Conservation (phyloP, 1,140 invertebrate genomes). For the Trypoxylus dichotomus region DNA sequence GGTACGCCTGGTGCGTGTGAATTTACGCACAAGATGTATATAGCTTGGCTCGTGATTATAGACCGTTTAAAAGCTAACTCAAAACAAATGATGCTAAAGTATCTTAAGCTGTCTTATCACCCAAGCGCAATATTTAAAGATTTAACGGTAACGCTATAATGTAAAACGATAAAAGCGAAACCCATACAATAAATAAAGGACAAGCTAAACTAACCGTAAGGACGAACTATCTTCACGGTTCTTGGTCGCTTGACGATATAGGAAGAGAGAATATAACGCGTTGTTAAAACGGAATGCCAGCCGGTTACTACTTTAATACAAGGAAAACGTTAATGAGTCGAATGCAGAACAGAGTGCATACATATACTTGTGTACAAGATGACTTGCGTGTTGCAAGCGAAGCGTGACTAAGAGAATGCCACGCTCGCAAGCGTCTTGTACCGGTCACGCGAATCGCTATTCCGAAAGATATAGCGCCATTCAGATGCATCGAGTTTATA, state of each 20-base stretch:
- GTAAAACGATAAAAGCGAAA: neutral
- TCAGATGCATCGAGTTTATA: too few species aligned
- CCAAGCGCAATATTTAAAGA: too few species aligned
- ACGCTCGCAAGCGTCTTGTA: neutral
- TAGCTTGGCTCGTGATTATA: too few species aligned
- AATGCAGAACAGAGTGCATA: neutral
- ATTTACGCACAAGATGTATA: too few species aligned
- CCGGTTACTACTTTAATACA: neutral
- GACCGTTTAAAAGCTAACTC: too few species aligned
- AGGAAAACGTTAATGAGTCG: neutral
- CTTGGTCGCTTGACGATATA: neutral
- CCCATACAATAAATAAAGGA: neutral
- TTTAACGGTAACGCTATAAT: too few species aligned
- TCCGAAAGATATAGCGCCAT: neutral
- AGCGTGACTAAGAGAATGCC: neutral
- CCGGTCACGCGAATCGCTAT: neutral
- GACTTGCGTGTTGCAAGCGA: neutral
- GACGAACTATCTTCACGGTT: neutral
- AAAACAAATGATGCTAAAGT: too few species aligned
- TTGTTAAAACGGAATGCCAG: neutral
- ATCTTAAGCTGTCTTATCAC: too few species aligned
- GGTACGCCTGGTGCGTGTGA: neutral
- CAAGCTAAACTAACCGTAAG: neutral
- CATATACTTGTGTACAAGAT: neutral
- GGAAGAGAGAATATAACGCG: neutral